These are phyloP conservation scores for Ylistrum balloti DNA, from an alignment of 1,140 invertebrate species.

Conservation along the genomic window DNA sequence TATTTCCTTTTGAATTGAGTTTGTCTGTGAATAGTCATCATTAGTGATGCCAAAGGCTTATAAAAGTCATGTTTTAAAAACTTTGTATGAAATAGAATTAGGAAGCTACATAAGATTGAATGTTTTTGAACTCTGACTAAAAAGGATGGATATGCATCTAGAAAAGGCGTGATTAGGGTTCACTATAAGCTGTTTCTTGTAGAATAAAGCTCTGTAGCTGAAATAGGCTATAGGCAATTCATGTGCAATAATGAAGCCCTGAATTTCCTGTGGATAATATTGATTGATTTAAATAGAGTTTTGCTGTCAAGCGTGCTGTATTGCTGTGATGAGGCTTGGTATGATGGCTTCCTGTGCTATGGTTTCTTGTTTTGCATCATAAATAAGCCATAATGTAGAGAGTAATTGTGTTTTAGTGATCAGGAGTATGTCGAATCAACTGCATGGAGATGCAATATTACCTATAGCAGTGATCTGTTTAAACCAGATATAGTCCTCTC, in stretches of 20 bases:
- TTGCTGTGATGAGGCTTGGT: not conserved
- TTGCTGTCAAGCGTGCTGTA: not conserved
- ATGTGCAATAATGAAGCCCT: not conserved
- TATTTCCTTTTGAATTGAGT: not conserved
- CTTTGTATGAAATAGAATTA: not conserved
- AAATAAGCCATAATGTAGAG: not conserved
- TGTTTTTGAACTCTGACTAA: not conserved
- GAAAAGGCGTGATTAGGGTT: not conserved
- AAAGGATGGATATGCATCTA: not conserved
- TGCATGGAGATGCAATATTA: not conserved
- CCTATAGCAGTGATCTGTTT: not conserved
- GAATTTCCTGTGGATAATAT: not conserved
- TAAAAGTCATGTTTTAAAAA: not conserved
- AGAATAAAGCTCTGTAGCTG: not conserved
- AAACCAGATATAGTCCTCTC: too few relatives aligned
- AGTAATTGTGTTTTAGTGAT: not conserved
- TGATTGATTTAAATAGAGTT: constrained; percentile 30
- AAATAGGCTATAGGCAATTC: not conserved
- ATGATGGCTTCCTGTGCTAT: not conserved
- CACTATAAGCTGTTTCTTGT: not conserved
- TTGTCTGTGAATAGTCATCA: not conserved
- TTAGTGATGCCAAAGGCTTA: not conserved
- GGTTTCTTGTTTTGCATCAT: not conserved
- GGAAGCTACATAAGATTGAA: not conserved
- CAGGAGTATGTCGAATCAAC: not conserved